Base-by-base conservation (phyloP, 2,113 vertebrate genomes). In the Dromas ardeola region DNA sequence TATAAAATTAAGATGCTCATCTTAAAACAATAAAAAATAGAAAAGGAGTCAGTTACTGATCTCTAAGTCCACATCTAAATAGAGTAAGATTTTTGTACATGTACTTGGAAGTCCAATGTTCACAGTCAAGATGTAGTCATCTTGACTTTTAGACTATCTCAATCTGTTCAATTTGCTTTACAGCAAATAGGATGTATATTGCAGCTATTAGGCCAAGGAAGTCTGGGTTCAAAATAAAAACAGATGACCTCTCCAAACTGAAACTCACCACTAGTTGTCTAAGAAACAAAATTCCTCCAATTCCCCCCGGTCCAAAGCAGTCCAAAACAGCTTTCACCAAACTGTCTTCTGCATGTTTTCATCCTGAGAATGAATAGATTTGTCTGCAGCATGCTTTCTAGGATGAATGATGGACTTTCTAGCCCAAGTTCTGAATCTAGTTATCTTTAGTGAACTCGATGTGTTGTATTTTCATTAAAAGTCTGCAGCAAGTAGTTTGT, bases 311-410 rank as follows among this genome's bases (percentile, higher is more conserved):
- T 25, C 59, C 63, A 91, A 83, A 82, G 70, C 34, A n/a, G 62
- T 66, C n/a, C 49, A 71, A 93, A 94, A 70, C 25, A 93, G 43
- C 83, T 96, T 95, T 83, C 78, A 62, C 49, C 69, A 76, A 92
- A 90, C 36, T 50, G 59, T 90, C 36, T 86, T 30, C 45, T 83
- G n/a, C 22, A 27, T 89, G 55, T 94, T 96, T 97, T 95, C 71
- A 65, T 93, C 92, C 87, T 80, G 50, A 79, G 45, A 92, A 94
- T 96, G 74, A 97, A 89, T 80, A 83, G 93, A 90, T 97, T 93
- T 97, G 74, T 96, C 94, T 96, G 84, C 94, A 97, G 55, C 90
- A 50, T 94, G 65, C 47, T 96, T 69, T 95, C 69, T 92, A 92
- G 82, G 78, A 79, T 90, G 70, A 98, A 81, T 80, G 71, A 92